Evolutionary conservation across 2,113 vertebrate genomes (phyloP).

Genomic region (Cichladusa arquata): DNA sequence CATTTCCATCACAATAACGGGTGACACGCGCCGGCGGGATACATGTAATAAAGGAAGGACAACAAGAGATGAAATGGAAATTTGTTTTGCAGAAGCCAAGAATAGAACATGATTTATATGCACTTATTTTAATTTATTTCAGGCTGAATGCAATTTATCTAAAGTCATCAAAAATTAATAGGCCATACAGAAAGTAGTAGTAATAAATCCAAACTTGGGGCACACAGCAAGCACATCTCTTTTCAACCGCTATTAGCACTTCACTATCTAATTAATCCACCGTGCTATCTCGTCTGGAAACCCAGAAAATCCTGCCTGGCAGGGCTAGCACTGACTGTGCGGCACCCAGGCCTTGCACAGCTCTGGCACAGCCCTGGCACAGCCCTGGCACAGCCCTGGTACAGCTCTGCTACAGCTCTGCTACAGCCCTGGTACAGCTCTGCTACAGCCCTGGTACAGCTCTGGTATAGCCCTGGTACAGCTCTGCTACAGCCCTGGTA

Average conservation of each 20-base stretch:
- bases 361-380: too few species aligned
- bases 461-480: neutral
- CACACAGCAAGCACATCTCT: neutral
- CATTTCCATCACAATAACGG: neutral
- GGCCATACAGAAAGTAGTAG: constrained; percentile 36
- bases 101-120: constrained; percentile 57
- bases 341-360: accelerated
- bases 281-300: neutral
- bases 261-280: constrained; percentile 36
- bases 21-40: neutral
- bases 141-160: constrained; percentile 50
- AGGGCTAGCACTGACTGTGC: neutral
- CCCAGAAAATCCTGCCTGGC: neutral
- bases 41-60: constrained; percentile 31
- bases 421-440: neutral
- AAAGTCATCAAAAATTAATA: constrained; percentile 69
- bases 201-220: constrained; percentile 51
- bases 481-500: too few species aligned
- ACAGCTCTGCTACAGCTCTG: too few species aligned
- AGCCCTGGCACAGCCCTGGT: neutral
- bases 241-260: constrained; percentile 12
- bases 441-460: too few species aligned
- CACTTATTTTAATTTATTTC: constrained; percentile 65
- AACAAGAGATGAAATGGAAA: constrained; percentile 39
- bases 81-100: constrained; percentile 52